phyloP scores from a whole-genome alignment of 2,797 vertebrate species.

The Pteronotus mesoamericanus region DNA sequence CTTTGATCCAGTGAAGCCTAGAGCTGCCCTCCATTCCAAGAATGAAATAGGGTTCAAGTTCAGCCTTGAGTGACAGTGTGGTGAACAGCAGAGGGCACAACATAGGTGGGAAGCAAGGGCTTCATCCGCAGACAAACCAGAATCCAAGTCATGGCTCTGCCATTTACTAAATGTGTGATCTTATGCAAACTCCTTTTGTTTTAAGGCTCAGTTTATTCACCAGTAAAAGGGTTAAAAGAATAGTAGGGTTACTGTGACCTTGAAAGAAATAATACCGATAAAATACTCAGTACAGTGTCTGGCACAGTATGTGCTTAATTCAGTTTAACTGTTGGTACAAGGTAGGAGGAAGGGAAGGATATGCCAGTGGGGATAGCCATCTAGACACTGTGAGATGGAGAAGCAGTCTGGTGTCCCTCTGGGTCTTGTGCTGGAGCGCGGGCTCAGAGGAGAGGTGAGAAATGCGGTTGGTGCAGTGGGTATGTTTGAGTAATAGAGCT shows the following conservation, averaged over 20 bases:
- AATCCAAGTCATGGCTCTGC: neutral
- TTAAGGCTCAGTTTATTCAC: neutral
- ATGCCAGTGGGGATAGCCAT: neutral
- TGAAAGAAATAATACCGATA: neutral
- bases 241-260: neutral
- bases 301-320: neutral
- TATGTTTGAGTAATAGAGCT: neutral
- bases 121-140: neutral
- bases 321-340: neutral
- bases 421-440: neutral
- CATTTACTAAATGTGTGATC: neutral
- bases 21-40: neutral
- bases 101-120: neutral
- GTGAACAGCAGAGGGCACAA: neutral
- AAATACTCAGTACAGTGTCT: neutral
- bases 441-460: neutral
- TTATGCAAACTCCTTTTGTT: neutral
- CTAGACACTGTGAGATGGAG: neutral
- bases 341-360: neutral
- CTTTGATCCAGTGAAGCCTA: constrained; percentile 52
- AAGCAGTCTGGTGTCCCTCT: too few species aligned
- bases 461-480: neutral
- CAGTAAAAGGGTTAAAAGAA: neutral
- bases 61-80: neutral
- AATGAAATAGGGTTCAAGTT: neutral